These are phyloP conservation scores for Phenganax subtilis DNA, from an alignment of 92 coral and sea anemone genomes.

Conservation along the genomic window DNA sequence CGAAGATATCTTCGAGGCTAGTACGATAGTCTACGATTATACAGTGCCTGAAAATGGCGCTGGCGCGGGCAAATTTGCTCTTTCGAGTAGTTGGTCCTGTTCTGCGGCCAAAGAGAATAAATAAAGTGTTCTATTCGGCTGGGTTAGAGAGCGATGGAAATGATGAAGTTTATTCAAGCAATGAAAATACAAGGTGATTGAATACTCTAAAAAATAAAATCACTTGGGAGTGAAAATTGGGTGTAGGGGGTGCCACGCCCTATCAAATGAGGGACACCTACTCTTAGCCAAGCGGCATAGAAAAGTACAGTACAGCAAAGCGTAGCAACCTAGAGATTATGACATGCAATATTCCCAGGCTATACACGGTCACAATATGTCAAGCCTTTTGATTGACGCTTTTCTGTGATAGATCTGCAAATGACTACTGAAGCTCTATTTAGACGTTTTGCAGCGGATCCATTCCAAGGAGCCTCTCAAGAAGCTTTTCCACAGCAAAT, in stretches of 20 bases:
- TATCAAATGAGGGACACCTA: neutral
- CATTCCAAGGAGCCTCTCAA: constrained; percentile 77
- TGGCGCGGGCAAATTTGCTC: neutral
- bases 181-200: neutral
- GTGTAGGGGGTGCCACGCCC: constrained; percentile 7
- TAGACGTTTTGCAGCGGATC: constrained; percentile 40
- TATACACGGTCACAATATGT: too few relatives aligned
- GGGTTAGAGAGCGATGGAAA: constrained; percentile 5
- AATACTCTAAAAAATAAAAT: too few relatives aligned
- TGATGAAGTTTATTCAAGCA: constrained; percentile 9
- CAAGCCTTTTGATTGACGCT: too few relatives aligned
- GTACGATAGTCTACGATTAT: neutral
- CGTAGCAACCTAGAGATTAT: too few relatives aligned
- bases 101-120: constrained; percentile 1
- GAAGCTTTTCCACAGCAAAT: constrained; percentile 63
- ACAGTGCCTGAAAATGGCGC: constrained; percentile 27
- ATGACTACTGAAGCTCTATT: neutral
- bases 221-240: neutral
- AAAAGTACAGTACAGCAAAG: too few relatives aligned
- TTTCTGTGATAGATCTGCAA: neutral
- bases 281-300: neutral
- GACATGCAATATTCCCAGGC: neutral
- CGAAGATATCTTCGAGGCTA: neutral
- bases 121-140: neutral
- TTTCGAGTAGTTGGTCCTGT: neutral